Evolutionary conservation across 2,888 invertebrate species (phyloP).

Genomic region (Hirtodrosophila duncani): DNA sequence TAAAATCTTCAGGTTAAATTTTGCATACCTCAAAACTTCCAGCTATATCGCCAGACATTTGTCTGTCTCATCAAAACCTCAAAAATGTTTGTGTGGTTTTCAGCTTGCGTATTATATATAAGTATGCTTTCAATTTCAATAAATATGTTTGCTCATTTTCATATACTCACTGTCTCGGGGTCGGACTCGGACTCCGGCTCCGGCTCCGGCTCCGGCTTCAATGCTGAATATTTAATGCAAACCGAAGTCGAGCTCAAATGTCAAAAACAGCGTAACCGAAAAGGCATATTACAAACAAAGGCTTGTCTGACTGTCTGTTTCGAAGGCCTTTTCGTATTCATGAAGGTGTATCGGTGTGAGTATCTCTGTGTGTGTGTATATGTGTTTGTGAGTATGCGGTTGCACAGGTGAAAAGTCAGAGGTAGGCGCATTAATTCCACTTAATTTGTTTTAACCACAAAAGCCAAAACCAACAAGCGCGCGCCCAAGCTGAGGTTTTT

Average conservation of each 20-base stretch:
- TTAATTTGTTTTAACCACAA: constrained; percentile 63
- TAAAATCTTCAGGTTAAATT: too few species aligned
- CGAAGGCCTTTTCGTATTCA: constrained; percentile 45
- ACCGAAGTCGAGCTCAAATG: constrained; percentile 45
- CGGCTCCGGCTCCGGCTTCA: constrained; percentile 24
- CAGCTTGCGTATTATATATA: too few species aligned
- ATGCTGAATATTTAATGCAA: constrained; percentile 56
- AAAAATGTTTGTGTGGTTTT: too few species aligned
- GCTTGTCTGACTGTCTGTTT: constrained; percentile 36
- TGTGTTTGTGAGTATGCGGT: constrained; percentile 22
- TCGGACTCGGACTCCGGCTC: too few species aligned
- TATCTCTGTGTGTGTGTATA: neutral
- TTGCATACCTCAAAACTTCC: too few species aligned
- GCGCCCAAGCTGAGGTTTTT: constrained; percentile 3
- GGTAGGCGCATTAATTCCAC: constrained; percentile 60
- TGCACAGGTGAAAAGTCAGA: constrained; percentile 62
- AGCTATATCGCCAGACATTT: too few species aligned
- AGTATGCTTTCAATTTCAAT: too few species aligned
- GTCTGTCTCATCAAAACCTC: too few species aligned
- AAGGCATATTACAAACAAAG: constrained; percentile 49
- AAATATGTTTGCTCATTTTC: too few species aligned
- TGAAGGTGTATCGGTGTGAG: constrained; percentile 3
- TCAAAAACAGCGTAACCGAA: constrained; percentile 56
- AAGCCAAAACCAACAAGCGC: constrained; percentile 30
- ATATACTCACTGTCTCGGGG: too few species aligned